Conservation (phyloP, 2,888 invertebrate species). For the Apamea anceps region DNA sequence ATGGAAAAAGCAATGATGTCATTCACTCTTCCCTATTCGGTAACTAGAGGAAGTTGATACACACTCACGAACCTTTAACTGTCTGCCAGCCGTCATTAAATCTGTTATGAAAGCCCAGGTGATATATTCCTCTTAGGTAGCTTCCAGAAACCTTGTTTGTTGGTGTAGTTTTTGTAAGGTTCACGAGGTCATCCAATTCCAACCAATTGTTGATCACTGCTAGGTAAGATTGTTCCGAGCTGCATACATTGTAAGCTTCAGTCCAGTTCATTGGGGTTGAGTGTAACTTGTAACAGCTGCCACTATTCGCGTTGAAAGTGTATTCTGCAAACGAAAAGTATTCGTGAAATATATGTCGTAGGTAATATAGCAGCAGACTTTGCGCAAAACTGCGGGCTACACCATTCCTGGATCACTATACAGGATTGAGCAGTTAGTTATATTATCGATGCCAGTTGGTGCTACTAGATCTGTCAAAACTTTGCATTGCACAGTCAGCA, state of each 20-base stretch:
- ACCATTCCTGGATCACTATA: neutral
- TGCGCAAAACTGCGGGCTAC: too few species aligned
- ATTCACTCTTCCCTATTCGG: neutral
- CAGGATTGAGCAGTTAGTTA: neutral
- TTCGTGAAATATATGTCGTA: neutral
- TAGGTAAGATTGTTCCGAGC: constrained; percentile 38
- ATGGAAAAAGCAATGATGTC: neutral
- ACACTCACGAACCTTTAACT: constrained; percentile 19
- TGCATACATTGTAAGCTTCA: constrained; percentile 35
- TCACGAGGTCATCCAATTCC: constrained; percentile 27
- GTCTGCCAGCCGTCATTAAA: constrained; percentile 30
- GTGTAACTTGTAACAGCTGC: constrained; percentile 37
- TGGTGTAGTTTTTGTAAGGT: neutral
- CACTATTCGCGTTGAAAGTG: neutral
- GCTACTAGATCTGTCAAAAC: neutral
- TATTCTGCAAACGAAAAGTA: constrained; percentile 1
- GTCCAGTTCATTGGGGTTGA: constrained; percentile 32
- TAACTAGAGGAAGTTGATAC: neutral
- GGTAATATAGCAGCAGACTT: neutral
- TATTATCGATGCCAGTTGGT: neutral
- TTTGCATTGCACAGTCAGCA: neutral
- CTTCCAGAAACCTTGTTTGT: constrained; percentile 3
- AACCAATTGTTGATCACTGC: constrained; percentile 19
- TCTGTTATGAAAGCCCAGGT: constrained; percentile 33
- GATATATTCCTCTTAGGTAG: constrained; percentile 40